These are phyloP conservation scores for Papilio demoleus DNA, from an alignment of 2,888 invertebrate genomes.

Conservation along the genomic window DNA sequence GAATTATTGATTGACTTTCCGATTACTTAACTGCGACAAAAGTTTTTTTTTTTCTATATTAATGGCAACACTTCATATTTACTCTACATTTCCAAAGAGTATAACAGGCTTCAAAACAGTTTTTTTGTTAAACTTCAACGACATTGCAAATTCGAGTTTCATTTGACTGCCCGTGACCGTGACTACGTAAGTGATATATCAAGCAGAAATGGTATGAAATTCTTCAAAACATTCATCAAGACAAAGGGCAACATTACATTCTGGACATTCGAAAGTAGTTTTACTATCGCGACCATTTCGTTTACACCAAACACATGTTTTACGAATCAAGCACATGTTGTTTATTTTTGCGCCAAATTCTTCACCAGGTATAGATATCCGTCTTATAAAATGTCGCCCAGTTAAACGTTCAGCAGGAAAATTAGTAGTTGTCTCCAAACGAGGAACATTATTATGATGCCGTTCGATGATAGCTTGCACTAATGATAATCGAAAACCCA, in stretches of 20 bases:
- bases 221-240: slow-evolving; percentile 1
- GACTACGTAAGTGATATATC: neutral
- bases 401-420: slow-evolving; percentile 7
- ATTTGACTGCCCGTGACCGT: neutral
- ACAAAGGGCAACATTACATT: slow-evolving; percentile 18
- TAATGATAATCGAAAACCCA: slow-evolving; percentile 11
- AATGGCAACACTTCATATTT: no score
- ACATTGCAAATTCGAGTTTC: no score
- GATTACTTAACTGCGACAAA: no score
- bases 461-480: slow-evolving; percentile 8
- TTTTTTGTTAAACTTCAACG: no score
- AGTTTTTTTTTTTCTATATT: no score
- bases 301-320: slow-evolving; percentile 14
- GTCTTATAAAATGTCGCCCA: slow-evolving; percentile 19
- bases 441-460: neutral
- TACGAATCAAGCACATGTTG: neutral
- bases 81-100: neutral
- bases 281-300: slow-evolving; percentile 3
- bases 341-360: slow-evolving; percentile 10
- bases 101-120: no score
- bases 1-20: no score
- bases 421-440: neutral
- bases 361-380: neutral
- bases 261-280: slow-evolving; percentile 10
- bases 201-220: slow-evolving; percentile 18